A percentile compares a stretch with the other conserved stretches of the same genome.
Evolutionary conservation across 2,888 invertebrate genomes (phyloP).

Genomic region (Chrysina gloriosa): DNA sequence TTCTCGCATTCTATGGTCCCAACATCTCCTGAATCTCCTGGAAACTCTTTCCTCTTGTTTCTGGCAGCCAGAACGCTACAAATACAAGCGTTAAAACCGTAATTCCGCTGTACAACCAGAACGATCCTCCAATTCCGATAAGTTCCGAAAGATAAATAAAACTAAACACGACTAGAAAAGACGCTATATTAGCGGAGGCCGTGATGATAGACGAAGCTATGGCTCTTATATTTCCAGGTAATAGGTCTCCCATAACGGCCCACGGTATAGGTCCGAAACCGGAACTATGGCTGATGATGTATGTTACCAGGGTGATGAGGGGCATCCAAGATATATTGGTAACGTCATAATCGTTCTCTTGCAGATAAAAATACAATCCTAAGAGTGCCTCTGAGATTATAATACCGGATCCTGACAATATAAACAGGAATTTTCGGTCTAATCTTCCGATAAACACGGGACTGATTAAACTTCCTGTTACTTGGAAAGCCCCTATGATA

Average conservation of each 20-base stretch:
- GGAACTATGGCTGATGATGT: slow-evolving; percentile 80
- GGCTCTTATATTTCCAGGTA: slow-evolving; percentile 82
- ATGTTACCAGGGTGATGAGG: slow-evolving; percentile 76
- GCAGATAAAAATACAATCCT: slow-evolving; percentile 74
- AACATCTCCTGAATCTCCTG: slow-evolving; percentile 83
- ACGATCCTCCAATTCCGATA: slow-evolving; percentile 75
- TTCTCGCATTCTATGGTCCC: neutral
- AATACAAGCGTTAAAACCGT: slow-evolving; percentile 77
- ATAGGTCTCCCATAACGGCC: slow-evolving; percentile 86
- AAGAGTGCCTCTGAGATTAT: slow-evolving; percentile 70
- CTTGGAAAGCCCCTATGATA: slow-evolving; percentile 81
- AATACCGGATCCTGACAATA: slow-evolving; percentile 76
- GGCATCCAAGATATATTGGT: slow-evolving; percentile 75
- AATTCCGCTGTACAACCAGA: slow-evolving; percentile 77
- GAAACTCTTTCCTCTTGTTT: slow-evolving; percentile 89
- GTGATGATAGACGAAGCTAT: slow-evolving; percentile 82
- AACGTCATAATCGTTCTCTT: slow-evolving; percentile 63
- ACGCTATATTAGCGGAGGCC: slow-evolving; percentile 80
- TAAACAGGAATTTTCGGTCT: slow-evolving; percentile 76
- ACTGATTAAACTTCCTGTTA: slow-evolving; percentile 78
- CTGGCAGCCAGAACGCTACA: slow-evolving; percentile 80
- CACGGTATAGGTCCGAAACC: slow-evolving; percentile 84
- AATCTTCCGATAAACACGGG: slow-evolving; percentile 80
- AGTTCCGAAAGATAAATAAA: slow-evolving; percentile 70
- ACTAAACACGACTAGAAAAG: slow-evolving; percentile 80